Evolutionary conservation across 2,113 vertebrate genomes (phyloP).

Genomic region (Elephantulus edwardii): DNA sequence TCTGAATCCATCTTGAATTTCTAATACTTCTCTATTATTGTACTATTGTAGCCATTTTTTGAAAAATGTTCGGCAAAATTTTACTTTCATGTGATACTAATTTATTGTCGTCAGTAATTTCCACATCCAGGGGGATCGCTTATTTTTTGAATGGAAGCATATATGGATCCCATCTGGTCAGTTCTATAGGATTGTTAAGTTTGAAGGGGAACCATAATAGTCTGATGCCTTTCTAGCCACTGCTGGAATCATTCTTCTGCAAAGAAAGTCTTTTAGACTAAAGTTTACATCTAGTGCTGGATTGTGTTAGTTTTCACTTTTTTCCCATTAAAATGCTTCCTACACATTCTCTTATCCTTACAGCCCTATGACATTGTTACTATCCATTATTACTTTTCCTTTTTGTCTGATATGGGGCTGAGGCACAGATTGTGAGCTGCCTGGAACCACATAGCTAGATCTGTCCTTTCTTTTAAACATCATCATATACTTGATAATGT

Average conservation of each 20-base stretch:
- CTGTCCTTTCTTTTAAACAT: background rate
- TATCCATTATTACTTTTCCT: rapidly evolving
- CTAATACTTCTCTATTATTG: too few species aligned
- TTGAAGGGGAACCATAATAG: background rate
- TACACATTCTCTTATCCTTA: background rate
- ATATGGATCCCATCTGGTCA: too few species aligned
- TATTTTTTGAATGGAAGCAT: too few species aligned
- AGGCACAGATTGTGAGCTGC: background rate
- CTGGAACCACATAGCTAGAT: background rate
- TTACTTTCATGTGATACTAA: too few species aligned
- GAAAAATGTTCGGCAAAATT: too few species aligned
- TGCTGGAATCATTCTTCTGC: background rate
- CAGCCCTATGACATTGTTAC: background rate
- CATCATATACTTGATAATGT: background rate
- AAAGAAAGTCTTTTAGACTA: background rate
- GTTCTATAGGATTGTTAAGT: background rate
- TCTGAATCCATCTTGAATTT: too few species aligned
- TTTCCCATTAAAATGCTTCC: background rate
- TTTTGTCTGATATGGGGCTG: background rate
- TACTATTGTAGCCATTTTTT: too few species aligned
- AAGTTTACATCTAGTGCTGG: background rate
- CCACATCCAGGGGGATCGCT: too few species aligned
- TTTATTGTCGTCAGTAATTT: too few species aligned
- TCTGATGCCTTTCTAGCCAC: background rate
- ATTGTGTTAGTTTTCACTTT: background rate